phyloP scores from a whole-genome alignment of 2,113 vertebrate species.

The Scophthalmus maximus region DNA sequence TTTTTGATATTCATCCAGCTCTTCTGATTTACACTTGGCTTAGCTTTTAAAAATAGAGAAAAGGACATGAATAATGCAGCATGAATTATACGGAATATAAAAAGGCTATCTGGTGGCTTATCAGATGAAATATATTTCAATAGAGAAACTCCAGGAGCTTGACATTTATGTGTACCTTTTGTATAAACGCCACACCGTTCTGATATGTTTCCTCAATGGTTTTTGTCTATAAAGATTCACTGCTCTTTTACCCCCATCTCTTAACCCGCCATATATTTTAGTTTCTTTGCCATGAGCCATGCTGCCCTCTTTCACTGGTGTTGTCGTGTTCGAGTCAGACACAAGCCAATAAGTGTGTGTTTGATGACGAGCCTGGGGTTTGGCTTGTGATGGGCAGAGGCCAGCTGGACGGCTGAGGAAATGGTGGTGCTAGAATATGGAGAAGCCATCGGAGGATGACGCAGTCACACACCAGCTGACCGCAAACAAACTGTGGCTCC shows the following conservation, averaged over 20 bases:
- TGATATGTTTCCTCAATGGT: conserved; percentile 16
- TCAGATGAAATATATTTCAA: conserved; percentile 34
- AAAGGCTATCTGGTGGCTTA: conserved; percentile 23
- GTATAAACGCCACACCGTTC: not conserved
- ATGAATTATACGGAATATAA: conserved; percentile 25
- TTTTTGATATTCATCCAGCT: conserved; percentile 41
- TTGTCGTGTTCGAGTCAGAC: conserved; percentile 7
- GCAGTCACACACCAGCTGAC: conserved; percentile 28
- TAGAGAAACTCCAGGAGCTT: conserved; percentile 12
- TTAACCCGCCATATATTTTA: conserved; percentile 6
- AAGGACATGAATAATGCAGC: conserved; percentile 50
- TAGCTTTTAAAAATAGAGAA: conserved; percentile 33
- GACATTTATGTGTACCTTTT: conserved; percentile 25
- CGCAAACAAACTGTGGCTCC: conserved; percentile 39
- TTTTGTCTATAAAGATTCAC: conserved; percentile 16
- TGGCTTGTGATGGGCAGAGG: conserved; percentile 29
- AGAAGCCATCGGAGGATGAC: conserved; percentile 27
- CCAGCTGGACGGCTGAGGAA: conserved; percentile 53
- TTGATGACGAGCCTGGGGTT: conserved; percentile 34
- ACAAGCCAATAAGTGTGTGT: conserved; percentile 19
- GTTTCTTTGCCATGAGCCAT: conserved; percentile 18
- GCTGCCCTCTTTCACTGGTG: conserved; percentile 1
- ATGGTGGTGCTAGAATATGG: conserved; percentile 38
- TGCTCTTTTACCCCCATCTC: not conserved
- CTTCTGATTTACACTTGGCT: conserved; percentile 26